Evolutionary conservation across 2,888 invertebrate species (phyloP).

Genomic region (Plebejus melissa): DNA sequence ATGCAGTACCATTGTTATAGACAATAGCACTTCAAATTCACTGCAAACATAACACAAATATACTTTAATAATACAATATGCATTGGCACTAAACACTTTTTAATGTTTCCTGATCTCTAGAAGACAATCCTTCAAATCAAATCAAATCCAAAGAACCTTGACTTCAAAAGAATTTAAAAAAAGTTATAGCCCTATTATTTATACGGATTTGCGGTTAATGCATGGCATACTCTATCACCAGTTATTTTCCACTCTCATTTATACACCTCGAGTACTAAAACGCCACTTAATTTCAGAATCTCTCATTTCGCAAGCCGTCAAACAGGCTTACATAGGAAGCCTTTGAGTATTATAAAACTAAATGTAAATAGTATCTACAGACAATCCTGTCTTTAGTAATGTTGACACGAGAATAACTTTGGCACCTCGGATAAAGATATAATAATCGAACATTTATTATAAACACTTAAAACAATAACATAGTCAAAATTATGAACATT

Average conservation of each 20-base stretch:
- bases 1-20: not conserved
- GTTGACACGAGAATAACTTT: not conserved
- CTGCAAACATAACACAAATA: not conserved
- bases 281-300: not conserved
- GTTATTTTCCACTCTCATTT: not conserved
- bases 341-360: not conserved
- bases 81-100: not conserved
- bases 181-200: not conserved
- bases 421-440: not conserved
- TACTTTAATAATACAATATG: not conserved
- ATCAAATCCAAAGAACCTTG: not conserved
- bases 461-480: constrained; percentile 18
- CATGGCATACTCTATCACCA: not conserved
- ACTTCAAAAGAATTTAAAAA: not conserved
- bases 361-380: not conserved
- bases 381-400: not conserved
- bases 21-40: too few species aligned
- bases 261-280: not conserved
- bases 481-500: not conserved
- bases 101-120: not conserved
- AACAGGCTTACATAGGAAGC: not conserved
- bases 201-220: not conserved
- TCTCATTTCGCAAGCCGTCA: not conserved
- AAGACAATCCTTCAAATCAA: not conserved
- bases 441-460: not conserved